Base-by-base conservation (phyloP, 2,888 invertebrate genomes). In the Timema podura region DNA sequence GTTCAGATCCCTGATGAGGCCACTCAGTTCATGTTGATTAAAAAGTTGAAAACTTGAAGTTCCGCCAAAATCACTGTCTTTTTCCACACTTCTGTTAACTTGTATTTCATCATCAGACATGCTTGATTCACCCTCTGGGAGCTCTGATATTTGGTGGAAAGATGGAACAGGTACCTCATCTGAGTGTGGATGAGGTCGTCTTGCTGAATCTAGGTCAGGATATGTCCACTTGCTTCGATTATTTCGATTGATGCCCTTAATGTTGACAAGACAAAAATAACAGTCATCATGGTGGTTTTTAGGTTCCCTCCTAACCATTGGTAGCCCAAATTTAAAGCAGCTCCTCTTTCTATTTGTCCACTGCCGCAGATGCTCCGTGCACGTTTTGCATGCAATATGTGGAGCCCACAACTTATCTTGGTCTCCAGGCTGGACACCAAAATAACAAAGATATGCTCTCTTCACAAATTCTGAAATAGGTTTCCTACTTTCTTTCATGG, bases 1-100 rank as follows among this genome's bases (percentile, higher is more conserved):
- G 15, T 72, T 70, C 48, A 75, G 64, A 65, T 76, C 75, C 73
- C 75, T 70, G 10, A 75, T 70, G 11, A 76, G 69, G 66, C 75
- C 74, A 74, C 73, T 75, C 48, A 75, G 59, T 71, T 75, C 73
- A 13, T 65, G 48, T 70, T 76, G 74, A 65, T 72, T 71, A 51
- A 75, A 76, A 48, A 13, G 68, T 73, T 74, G 68, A n/a, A 68
- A 71, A 67, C 47, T 69, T 73, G 69, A 69, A 1, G 16, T 61
- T 54, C 67, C 16, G 9, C 6, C 44, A 61, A 44, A 61, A 68
- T 68, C 70, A 74, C 66, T 68, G 57, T 73, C 74, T 68, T 48
- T 15, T 65, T 66, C 65, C 54, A 57, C 68, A 65, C 48, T 44
- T 45, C 44, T 45, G 44, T 15, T 30, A 15, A 5, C 45, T 30